A percentile compares a stretch with the other conserved stretches of the same genome.
Evolutionary conservation across 2,797 vertebrate species (phyloP).

Genomic region (Euphonia xanthogaster): DNA sequence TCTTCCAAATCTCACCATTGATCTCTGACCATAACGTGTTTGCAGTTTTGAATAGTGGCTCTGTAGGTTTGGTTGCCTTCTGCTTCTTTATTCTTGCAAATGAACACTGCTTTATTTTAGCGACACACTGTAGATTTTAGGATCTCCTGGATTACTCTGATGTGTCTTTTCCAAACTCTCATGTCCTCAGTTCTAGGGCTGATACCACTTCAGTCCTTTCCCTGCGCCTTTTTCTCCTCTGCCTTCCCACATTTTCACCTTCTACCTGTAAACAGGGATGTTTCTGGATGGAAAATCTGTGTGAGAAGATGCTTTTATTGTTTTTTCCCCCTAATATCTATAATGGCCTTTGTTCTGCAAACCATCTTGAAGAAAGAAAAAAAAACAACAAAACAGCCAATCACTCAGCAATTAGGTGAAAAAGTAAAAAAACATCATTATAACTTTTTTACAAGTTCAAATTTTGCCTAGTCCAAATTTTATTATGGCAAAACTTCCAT

Average conservation of each 20-base stretch:
- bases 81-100: not conserved
- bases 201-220: not conserved
- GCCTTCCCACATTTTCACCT: not conserved
- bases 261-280: not conserved
- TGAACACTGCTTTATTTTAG: not conserved
- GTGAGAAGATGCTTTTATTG: not conserved
- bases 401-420: not conserved
- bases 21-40: fast-evolving
- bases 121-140: not conserved
- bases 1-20: not conserved
- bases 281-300: not conserved
- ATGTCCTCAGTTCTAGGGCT: not conserved
- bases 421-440: not conserved
- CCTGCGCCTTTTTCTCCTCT: not conserved
- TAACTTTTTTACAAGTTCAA: not conserved
- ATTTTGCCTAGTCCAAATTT: not conserved
- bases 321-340: not conserved
- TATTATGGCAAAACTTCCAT: not conserved
- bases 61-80: not conserved
- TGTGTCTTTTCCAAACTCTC: fast-evolving
- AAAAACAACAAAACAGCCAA: too few species aligned
- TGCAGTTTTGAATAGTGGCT: not conserved
- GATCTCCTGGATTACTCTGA: not conserved
- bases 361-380: not conserved
- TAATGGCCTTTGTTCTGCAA: not conserved